Evolutionary conservation across 2,113 vertebrate species (phyloP), one percentile per base, ranked within the genome.

Genomic region (Syngnathus typhle): DNA sequence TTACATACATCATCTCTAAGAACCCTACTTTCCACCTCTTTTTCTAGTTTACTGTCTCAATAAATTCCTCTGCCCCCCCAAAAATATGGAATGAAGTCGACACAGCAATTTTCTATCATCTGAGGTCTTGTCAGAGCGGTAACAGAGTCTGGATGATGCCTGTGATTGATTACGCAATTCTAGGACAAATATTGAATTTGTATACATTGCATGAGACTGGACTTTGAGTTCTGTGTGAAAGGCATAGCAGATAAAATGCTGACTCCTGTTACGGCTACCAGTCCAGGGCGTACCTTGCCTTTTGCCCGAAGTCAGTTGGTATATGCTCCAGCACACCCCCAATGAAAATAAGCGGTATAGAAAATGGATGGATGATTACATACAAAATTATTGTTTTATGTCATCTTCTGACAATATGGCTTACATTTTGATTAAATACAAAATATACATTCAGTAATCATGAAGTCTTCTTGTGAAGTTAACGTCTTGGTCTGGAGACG

Each of bases 331-430:
- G 21, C 21, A 54, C 52, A 3, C 12, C 10, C 10, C 52, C 11
- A 55, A 21, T 54, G 21, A 10, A 8, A 23, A 55, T 12, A 55
- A 55, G 21, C 9, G 2, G 21, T 23, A 27, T 55, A 55, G 52
- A 55, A 55, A 55, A 55, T 55, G 52, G 52, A 55, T 27, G 11
- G 21, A 55, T 13, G 52, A 55, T 12, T 77, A 67, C 71, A 73
- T 65, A 39, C 54, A 55, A 4, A 23, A 27, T 12, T 55, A 0
- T 55, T 23, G 10, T 55, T 55, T 16, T 23, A 21, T 12, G 55
- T 15, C 13, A 15, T 58, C 5, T 58, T 58, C 27, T 8, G 27
- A 58, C 55, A 58, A 16, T 16, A 27, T 62, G 60, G 41, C 7
- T 13, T 39, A 44, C 5, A 13, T 8, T 9, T 37, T 66, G 19